Conservation (phyloP, 2,888 invertebrate genomes). For the Synanthedon tipuliformis region DNA sequence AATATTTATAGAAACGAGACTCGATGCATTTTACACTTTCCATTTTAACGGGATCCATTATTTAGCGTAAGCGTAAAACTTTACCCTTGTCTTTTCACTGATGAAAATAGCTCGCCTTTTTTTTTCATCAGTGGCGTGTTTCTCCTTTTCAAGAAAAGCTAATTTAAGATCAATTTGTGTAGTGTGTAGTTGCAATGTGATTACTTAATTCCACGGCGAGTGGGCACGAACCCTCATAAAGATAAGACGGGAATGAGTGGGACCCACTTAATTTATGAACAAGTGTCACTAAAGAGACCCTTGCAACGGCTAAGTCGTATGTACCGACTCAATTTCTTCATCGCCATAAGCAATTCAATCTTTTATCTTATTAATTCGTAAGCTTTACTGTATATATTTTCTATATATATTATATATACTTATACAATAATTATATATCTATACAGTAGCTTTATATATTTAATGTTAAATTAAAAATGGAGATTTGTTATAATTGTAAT, state of each 20-base stretch:
- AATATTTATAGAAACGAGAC: no score
- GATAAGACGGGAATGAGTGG: constrained; percentile 51
- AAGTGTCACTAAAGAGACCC: constrained; percentile 23
- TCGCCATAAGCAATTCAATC: background rate
- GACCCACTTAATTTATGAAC: constrained; percentile 52
- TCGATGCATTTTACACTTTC: no score
- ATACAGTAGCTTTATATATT: no score
- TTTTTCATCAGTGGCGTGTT: no score
- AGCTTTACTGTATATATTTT: background rate
- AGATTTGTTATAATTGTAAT: no score
- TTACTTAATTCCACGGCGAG: constrained; percentile 58
- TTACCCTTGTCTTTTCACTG: no score
- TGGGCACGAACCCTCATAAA: constrained; percentile 55
- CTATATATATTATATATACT: background rate
- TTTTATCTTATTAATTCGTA: background rate
- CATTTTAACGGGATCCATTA: no score
- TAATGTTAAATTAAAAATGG: no score
- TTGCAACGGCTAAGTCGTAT: background rate
- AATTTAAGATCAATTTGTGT: constrained; percentile 25
- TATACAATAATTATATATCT: background rate
- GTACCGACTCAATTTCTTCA: background rate
- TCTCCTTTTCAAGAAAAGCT: background rate
- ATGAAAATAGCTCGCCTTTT: no score
- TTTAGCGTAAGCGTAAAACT: no score
- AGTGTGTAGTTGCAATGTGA: constrained; percentile 34